Conservation (phyloP, 2,888 invertebrate species). For the Galeopsomyia nigrocyanea region DNA sequence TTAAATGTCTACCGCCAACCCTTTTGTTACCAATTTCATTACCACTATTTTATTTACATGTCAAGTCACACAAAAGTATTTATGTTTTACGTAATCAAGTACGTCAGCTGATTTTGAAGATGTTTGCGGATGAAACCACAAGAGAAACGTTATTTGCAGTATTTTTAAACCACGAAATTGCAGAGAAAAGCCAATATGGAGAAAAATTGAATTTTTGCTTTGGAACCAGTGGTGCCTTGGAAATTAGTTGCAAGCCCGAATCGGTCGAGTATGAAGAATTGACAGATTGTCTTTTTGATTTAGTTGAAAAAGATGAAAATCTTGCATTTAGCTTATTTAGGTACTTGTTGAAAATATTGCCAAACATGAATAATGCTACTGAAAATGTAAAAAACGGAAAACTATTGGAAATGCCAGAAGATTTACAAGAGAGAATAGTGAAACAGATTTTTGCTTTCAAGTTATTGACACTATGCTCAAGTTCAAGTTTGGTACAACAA, state of each 20-base stretch:
- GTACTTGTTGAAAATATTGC: slow-evolving; percentile 66
- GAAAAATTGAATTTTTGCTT: slow-evolving; percentile 56
- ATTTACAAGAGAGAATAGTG: slow-evolving; percentile 56
- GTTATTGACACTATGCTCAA: slow-evolving; percentile 63
- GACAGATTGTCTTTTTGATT: slow-evolving; percentile 62
- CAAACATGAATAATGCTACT: slow-evolving; percentile 44
- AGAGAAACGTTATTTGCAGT: slow-evolving; percentile 54
- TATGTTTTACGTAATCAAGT: slow-evolving; percentile 55
- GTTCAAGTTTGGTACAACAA: slow-evolving; percentile 61
- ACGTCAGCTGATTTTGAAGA: slow-evolving; percentile 54
- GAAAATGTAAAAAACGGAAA: slow-evolving; percentile 34
- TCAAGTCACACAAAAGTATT: slow-evolving; percentile 55
- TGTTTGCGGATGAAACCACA: slow-evolving; percentile 52
- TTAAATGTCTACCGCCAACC: slow-evolving; percentile 60
- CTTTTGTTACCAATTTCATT: slow-evolving; percentile 57
- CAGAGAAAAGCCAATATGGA: slow-evolving; percentile 58
- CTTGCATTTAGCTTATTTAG: slow-evolving; percentile 65
- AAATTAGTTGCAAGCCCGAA: slow-evolving; percentile 55
- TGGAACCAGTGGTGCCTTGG: slow-evolving; percentile 59
- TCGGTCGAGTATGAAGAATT: slow-evolving; percentile 58
- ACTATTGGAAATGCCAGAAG: slow-evolving; percentile 53
- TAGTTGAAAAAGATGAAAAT: slow-evolving; percentile 58
- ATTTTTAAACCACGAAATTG: slow-evolving; percentile 55
- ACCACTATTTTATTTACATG: slow-evolving; percentile 61
- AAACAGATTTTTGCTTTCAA: slow-evolving; percentile 61